Evolutionary conservation across 1,140 invertebrate species (phyloP).

Genomic region (Listronotus oregonensis): DNA sequence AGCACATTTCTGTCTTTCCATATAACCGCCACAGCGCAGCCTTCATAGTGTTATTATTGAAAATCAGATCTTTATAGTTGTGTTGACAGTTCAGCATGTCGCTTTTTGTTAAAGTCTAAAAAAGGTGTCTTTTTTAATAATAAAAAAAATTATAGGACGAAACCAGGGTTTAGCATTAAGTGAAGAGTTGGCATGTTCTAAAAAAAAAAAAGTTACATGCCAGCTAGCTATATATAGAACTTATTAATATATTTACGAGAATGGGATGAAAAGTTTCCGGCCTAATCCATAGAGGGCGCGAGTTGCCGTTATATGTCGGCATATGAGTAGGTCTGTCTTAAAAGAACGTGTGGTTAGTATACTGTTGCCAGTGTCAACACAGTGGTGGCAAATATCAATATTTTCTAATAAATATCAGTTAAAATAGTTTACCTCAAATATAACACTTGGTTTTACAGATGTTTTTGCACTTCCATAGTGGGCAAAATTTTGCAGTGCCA

Average conservation of each 20-base stretch:
- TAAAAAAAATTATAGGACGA: neutral
- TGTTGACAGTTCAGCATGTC: conserved; percentile 85
- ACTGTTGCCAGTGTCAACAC: too few species aligned
- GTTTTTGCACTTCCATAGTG: conserved; percentile 53
- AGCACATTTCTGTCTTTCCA: conserved; percentile 82
- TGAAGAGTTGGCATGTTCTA: neutral
- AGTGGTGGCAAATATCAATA: too few species aligned
- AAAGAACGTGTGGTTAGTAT: too few species aligned
- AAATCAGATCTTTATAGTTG: conserved; percentile 79
- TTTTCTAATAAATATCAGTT: too few species aligned
- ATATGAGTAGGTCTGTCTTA: too few species aligned
- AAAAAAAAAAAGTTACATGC: too few species aligned
- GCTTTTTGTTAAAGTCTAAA: conserved; percentile 79
- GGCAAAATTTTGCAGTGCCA: conserved; percentile 67
- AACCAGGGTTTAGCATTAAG: neutral
- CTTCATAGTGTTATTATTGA: conserved; percentile 77
- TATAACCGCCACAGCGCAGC: conserved; percentile 85
- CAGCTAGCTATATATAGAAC: too few species aligned
- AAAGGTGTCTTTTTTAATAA: conserved; percentile 52
- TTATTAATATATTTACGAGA: too few species aligned
- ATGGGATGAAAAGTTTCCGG: too few species aligned
- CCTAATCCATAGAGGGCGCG: too few species aligned
- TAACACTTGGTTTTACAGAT: conserved; percentile 53
- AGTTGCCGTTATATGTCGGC: too few species aligned
- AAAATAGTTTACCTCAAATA: conserved; percentile 56